Percentiles rank a stretch among this genome's conserved stretches.
Evolutionary conservation across 2,797 vertebrate species (phyloP).

Genomic region (Myripristis jacobus): DNA sequence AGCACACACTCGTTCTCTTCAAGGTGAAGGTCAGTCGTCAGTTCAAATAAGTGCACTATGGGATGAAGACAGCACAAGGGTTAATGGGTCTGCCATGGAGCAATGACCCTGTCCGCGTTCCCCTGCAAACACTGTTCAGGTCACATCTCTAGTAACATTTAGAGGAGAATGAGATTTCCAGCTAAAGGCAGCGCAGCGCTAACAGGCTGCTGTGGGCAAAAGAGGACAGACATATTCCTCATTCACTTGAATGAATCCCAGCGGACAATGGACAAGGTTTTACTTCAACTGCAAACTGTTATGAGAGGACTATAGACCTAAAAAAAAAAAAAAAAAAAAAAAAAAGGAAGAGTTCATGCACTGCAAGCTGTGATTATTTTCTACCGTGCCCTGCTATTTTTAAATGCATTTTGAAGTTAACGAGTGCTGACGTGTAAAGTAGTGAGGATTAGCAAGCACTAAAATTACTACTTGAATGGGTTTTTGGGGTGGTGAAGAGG

Average conservation of each 20-base stretch:
- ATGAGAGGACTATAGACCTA: neutral
- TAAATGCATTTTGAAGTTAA: constrained; percentile 46
- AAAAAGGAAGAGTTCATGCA: neutral
- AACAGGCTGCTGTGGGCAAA: neutral
- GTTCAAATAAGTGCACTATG: constrained; percentile 5
- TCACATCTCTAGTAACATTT: neutral
- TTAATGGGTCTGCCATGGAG: constrained; percentile 3
- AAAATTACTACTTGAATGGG: constrained; percentile 33
- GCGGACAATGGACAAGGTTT: neutral
- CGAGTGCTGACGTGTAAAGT: constrained; percentile 43
- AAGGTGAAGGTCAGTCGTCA: constrained; percentile 29
- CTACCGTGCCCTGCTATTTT: constrained; percentile 16
- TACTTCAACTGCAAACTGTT: neutral
- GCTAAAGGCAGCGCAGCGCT: neutral
- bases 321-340: constrained; percentile 1
- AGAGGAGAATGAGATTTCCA: neutral
- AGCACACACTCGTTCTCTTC: neutral
- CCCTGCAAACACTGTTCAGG: neutral
- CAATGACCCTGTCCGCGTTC: neutral
- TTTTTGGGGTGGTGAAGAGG: constrained; percentile 12
- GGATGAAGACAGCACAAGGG: neutral
- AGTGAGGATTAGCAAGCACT: constrained; percentile 45
- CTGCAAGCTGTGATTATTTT: constrained; percentile 13
- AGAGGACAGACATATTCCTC: neutral
- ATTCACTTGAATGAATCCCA: neutral